phyloP scores from a whole-genome alignment of 2,113 vertebrate genomes.

The Trochalopteron elliotii region DNA sequence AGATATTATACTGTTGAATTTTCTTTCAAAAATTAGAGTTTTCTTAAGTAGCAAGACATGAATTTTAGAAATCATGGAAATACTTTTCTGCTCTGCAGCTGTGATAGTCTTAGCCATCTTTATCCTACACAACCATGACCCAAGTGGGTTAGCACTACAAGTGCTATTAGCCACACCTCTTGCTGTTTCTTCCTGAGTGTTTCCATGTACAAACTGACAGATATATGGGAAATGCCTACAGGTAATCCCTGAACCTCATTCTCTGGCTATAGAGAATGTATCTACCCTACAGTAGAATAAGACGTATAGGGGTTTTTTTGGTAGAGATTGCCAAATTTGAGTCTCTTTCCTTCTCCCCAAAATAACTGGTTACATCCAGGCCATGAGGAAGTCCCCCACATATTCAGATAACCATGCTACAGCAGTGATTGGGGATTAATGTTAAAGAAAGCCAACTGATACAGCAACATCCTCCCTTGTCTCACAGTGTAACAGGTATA shows the following conservation, averaged over 20 bases:
- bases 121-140: background rate
- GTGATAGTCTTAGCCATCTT: background rate
- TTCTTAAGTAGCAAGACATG: background rate
- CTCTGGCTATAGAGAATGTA: background rate
- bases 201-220: background rate
- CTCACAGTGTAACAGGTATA: background rate
- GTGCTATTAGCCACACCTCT: background rate
- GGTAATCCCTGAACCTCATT: background rate
- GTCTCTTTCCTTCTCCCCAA: background rate
- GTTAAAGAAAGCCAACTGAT: background rate
- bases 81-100: background rate
- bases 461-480: background rate
- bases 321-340: background rate
- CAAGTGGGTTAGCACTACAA: background rate
- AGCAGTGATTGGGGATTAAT: background rate
- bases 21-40: background rate
- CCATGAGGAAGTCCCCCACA: background rate
- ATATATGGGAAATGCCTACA: background rate
- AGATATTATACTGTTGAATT: background rate
- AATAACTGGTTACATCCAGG: background rate
- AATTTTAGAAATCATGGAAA: background rate
- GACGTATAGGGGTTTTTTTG: accelerated
- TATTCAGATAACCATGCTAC: background rate
- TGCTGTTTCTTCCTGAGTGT: background rate
- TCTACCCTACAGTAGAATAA: background rate